Evolutionary conservation across 2,888 invertebrate species (phyloP), one percentile per base, ranked within the genome.

Genomic region (Subacronicta megacephala): DNA sequence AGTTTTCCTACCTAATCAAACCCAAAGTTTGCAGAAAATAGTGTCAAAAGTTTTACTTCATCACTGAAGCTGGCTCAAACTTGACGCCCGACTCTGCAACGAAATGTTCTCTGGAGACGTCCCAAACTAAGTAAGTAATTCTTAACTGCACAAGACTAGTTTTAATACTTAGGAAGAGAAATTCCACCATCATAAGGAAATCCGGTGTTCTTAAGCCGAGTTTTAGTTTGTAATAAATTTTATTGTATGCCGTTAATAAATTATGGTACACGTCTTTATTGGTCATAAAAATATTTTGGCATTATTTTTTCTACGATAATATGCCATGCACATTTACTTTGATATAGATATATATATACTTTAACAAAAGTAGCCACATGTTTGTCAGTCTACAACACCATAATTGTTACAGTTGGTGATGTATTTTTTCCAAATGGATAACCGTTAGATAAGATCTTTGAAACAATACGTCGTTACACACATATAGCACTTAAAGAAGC

Each of bases 1-100:
- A 89, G 82, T 84, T 87, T 82, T 74, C 68, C 77, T 78, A 85
- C 83, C 87, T 87, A 90, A 92, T 91, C 91, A 90, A 85, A 88
- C 81, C 80, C 71, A 75, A 87, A 90, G 81, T 90, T 88, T 77
- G 75, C 77, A 81, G 88, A 88, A 90, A 90, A 89, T 87, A 85
- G 84, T 84, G 85, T 82, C 83, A 80, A 77, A 89, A 90, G 83
- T 89, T 90, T 84, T 60, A 72, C 83, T 80, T 71, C 81, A 70
- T 69, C 78, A 77, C 64, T 67, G 69, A 62, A 66, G 72, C 68
- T 73, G 66, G 74, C 77, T 72, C 75, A 74, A 81, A 83, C 79
- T 81, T 70, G 78, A 78, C 70, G 76, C 75, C 64, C 62, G 57
- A 68, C 67, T 71, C 75, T 68, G 65, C 59, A 59, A 44, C 62